A percentile compares a stretch with the other conserved stretches of the same genome.
phyloP scores from a whole-genome alignment of 2,797 vertebrate genomes.

The Heliangelus exortis region DNA sequence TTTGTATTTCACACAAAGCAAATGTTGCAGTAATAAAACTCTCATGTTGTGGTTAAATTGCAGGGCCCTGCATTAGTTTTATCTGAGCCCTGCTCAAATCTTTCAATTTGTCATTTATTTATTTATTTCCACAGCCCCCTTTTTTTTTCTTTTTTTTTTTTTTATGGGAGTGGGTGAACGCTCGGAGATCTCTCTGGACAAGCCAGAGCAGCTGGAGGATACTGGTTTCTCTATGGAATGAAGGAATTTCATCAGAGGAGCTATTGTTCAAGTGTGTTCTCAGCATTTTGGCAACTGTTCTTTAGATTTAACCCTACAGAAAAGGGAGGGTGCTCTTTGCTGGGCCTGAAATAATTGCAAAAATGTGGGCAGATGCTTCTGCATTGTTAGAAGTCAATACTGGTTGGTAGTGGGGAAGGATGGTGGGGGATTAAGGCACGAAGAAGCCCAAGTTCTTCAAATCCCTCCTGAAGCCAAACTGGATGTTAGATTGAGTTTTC shows the following conservation, averaged over 20 bases:
- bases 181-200: constrained; percentile 22
- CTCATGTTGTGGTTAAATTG: background rate
- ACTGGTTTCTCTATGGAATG: constrained; percentile 57
- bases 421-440: constrained; percentile 16
- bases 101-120: background rate
- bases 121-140: background rate
- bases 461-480: constrained; percentile 10
- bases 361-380: constrained; percentile 56
- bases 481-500: background rate
- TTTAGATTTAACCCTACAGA: constrained; percentile 67
- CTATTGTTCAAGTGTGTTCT: constrained; percentile 63
- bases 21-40: constrained; percentile 34
- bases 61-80: background rate
- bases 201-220: constrained; percentile 57
- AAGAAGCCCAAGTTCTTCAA: background rate
- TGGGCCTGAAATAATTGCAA: background rate
- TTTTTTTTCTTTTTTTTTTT: background rate
- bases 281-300: constrained; percentile 71
- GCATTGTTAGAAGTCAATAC: background rate
- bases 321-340: constrained; percentile 50
- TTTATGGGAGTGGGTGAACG: background rate
- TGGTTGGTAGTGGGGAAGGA: background rate
- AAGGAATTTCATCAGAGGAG: constrained; percentile 69
- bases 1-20: background rate
- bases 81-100: background rate